Conservation (phyloP, 2,797 vertebrate genomes). For the Chrosomus eos region DNA sequence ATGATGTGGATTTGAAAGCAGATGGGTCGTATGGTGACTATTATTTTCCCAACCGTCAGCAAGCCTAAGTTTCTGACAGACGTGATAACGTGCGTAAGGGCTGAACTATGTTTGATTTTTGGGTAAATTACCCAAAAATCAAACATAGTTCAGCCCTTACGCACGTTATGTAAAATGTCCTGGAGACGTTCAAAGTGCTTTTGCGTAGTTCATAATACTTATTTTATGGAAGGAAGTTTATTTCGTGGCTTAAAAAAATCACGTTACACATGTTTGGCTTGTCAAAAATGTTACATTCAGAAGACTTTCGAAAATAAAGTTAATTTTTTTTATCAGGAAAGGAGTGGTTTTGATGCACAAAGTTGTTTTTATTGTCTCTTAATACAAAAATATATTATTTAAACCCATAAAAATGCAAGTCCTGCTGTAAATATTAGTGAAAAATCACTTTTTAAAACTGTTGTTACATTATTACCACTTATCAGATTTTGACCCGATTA, state of each 20-base stretch:
- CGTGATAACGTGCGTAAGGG: not conserved
- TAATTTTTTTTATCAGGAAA: not conserved
- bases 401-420: not conserved
- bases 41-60: not conserved
- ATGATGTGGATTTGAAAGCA: not conserved
- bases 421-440: no score
- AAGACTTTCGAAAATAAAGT: no score
- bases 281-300: no score
- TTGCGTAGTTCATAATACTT: not conserved
- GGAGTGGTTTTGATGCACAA: not conserved
- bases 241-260: not conserved
- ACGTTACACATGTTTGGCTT: no score
- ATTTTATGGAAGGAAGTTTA: not conserved
- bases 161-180: not conserved
- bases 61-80: no score
- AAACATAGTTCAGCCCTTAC: no score
- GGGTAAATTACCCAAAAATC: no score
- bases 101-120: not conserved
- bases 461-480: not conserved
- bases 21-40: not conserved
- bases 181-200: not conserved
- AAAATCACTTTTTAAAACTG: not conserved
- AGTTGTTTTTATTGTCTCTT: not conserved
- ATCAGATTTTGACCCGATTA: not conserved
- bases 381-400: not conserved